These are phyloP conservation scores for Muscicapa comitata DNA, from an alignment of 2,797 vertebrate genomes.

Conservation along the genomic window DNA sequence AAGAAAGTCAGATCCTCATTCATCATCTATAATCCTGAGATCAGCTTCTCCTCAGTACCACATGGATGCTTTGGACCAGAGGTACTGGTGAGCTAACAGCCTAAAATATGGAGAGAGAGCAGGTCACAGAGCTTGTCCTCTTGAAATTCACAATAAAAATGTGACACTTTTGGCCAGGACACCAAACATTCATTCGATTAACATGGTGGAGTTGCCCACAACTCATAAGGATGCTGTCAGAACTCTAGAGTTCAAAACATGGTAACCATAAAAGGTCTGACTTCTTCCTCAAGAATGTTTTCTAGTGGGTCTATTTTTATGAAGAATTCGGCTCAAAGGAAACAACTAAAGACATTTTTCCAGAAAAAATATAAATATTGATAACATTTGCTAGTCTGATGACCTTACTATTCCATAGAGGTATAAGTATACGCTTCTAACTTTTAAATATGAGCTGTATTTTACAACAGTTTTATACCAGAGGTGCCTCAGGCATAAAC, in stretches of 20 bases:
- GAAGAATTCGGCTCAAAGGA: not conserved
- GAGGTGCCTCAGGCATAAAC: not conserved
- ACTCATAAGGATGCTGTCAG: not conserved
- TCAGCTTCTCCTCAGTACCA: not conserved
- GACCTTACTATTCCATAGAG: not conserved
- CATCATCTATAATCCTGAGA: not conserved
- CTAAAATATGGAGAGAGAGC: not conserved
- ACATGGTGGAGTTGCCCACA: not conserved
- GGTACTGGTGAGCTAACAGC: not conserved
- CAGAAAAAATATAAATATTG: not conserved
- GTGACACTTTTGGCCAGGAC: not conserved
- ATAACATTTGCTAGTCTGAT: not conserved
- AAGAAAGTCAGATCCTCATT: not conserved
- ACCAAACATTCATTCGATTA: not conserved
- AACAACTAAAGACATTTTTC: not conserved
- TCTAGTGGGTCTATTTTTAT: not conserved
- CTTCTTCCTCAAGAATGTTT: not conserved
- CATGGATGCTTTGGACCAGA: not conserved
- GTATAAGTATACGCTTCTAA: not conserved
- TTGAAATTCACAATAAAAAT: not conserved
- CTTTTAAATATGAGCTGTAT: not conserved
- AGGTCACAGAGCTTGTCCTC: not conserved
- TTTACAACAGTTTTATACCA: not conserved
- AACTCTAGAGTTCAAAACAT: not conserved
- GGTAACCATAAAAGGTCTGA: not conserved